Base-by-base conservation (phyloP, 2,888 invertebrate genomes). In the Ennomos fuscantarius region DNA sequence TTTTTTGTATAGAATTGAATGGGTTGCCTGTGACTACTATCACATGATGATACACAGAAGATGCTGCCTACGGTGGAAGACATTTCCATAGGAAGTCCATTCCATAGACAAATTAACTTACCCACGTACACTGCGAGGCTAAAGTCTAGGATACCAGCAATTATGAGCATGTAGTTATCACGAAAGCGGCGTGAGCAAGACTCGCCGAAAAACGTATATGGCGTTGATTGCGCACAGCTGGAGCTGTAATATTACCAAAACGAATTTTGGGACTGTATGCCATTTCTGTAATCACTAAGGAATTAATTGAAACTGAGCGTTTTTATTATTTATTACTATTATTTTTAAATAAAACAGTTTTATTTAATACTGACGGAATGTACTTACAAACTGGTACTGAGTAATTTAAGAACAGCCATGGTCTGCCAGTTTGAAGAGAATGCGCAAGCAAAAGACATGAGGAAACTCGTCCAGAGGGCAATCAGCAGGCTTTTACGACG, bases 171-270 rank as follows among this genome's bases (percentile, higher is more conserved):
- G 69, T 82, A 82, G 5, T 63, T 49, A 34, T 81, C 82, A 9
- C 83, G 70, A 9, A 73, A 68, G n/a, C 65, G 63, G 32, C 68
- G 68, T 8, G 74, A 37, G 45, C 78, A 79, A 43, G 92, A 93
- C 62, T 93, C 93, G 0, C 93, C 93, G 8, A 93, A 74, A 35
- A 93, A 75, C 2, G 93, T 91, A 60, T 90, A 93, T 0, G 91
- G 84, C 10, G 88, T 87, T 1, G 93, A 92, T 65, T 93, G 82
- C 0, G 80, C 77, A 40, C 84, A 82, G 45, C 84, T 79, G 45
- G 75, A 79, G 39, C 86, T 86, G 64, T 8, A 60, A 11, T 24
- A 24, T 24, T 24, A 24, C 3, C 24, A 3, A 5, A 24, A 24
- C 24, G 3, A 5, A 24, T 24, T 24, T 0, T 24, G 24, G 24